Base-by-base conservation (phyloP, 2,797 vertebrate species). In the Peromyscus nudipes region DNA sequence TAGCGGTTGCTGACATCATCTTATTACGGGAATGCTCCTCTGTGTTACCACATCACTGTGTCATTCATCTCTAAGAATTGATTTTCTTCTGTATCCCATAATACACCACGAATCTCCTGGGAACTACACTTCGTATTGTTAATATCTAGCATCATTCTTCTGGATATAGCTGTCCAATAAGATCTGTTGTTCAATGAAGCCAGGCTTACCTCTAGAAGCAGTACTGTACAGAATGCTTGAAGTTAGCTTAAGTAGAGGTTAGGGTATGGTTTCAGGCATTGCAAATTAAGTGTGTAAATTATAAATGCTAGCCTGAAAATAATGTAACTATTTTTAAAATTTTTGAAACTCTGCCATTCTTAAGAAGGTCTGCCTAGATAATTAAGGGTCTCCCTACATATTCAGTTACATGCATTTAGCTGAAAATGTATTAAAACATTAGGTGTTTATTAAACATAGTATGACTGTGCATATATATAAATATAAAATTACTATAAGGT, bases 391-490 rank as follows among this genome's bases (percentile, higher is more conserved):
- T 79, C 43, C 31, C n/a, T 86, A 21, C 9, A 14, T 93, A 89
- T 64, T 71, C 83, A 92, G 52, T 94, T 92, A 91, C 52, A 55
- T 80, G 14, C 79, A 43, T 49, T 64, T 80, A 96, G 13, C 52
- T 94, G 83, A 73, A 55, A 86, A n/a, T 91, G 11, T 57, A 96
- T 96, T 95, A 84, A 97, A 98, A 79, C 19, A 73, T 94, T 77
- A 81, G 77, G 34, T 94, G n/a, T 91, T 94, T 96, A 92, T 96
- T 37, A 96, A 98, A 92, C 49, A 82, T 64, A 71, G 4, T 55
- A 82, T 89, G n/a, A 80, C 95, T 97, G 4, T 92, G 3, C 84
- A 29, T 87, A 75, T 69, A 37, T 73, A 37, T 73, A 11, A 92
- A 52, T 82, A 64, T 55, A 43, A 92, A 57, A 91, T 96, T 95